phyloP scores from a whole-genome alignment of 2,888 invertebrate genomes.

The Amblyjoppa fuscipennis region DNA sequence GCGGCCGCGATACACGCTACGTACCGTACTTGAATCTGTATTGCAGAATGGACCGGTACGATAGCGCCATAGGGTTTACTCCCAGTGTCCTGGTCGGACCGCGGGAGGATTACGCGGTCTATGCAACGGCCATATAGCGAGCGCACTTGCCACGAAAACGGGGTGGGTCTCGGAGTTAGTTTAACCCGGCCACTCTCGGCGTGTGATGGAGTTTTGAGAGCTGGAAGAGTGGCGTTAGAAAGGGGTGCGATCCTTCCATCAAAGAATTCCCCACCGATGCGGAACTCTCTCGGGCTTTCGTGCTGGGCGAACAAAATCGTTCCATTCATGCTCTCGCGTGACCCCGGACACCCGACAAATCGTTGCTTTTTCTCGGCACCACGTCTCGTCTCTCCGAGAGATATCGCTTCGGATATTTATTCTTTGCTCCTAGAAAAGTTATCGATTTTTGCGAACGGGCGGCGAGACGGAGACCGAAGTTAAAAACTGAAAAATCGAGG shows the following conservation, averaged over 20 bases:
- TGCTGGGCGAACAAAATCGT: not conserved
- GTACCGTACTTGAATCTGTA: conserved; percentile 11
- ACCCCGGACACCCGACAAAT: not conserved
- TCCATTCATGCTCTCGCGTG: not conserved
- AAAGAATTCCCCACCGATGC: not conserved
- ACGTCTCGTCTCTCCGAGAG: not conserved
- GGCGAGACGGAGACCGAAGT: not conserved
- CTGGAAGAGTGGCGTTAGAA: conserved; percentile 70
- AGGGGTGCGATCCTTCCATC: conserved; percentile 23
- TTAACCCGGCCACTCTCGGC: conserved; percentile 64
- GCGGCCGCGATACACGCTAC: not conserved
- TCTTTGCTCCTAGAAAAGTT: not conserved
- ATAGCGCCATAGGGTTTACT: conserved; percentile 4
- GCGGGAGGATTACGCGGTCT: conserved; percentile 57
- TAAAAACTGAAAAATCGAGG: not conserved
- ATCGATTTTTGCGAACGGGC: not conserved
- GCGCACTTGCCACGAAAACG: conserved; percentile 37
- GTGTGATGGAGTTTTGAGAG: conserved; percentile 79
- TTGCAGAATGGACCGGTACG: conserved; percentile 23
- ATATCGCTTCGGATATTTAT: not conserved
- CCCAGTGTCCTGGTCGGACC: conserved; percentile 36
- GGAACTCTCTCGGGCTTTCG: conserved; percentile 18
- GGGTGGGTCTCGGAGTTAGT: conserved; percentile 74
- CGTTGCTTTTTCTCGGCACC: not conserved
- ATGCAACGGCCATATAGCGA: conserved; percentile 43